Base-by-base conservation (phyloP, 2,113 vertebrate genomes). In the Sporophila hypoxantha region DNA sequence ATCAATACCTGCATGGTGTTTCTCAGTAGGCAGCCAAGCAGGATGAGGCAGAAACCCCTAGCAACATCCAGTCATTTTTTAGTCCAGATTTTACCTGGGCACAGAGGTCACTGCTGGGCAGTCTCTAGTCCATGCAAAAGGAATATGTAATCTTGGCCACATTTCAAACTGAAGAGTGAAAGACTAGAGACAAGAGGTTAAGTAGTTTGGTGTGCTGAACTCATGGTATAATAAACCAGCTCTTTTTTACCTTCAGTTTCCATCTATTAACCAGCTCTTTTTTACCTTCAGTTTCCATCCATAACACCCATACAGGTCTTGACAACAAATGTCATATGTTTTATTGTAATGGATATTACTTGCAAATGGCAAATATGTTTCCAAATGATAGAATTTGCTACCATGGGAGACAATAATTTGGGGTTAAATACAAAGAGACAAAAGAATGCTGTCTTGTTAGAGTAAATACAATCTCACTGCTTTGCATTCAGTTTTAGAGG, bases 371-470 rank as follows among this genome's bases (percentile, higher is more conserved):
- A 93, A 86, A 80, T 85, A 67, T 69, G 39, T 84, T 91, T 88
- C n/a, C 37, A 36, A 65, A 94, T 52, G 50, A 85, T 75, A 93
- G 68, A 71, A 93, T 92, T 93, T 95, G 84, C 95, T 93, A 85
- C 69, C 79, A 59, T 78, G 77, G 66, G 93, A 94, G 68, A 92
- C 80, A 92, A 87, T 94, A 82, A 66, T 70, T 55, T 87, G 77
- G 61, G 76, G 74, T 91, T 94, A 90, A 94, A 88, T 86, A 57
- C 41, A 70, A 79, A 90, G 53, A 92, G 78, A 59, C 39, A 88
- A 90, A 78, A 74, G 88, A 93, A 56, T 90, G 57, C 90, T 94
- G 57, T 93, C 27, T 47, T 50, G 29, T 76, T 77, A 49, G 23
- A 81, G 49, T 82, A 80, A 91, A 92, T 89, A 94, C 87, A 87